Conservation (phyloP, 2,888 invertebrate species). For the Dendrolimus houi region DNA sequence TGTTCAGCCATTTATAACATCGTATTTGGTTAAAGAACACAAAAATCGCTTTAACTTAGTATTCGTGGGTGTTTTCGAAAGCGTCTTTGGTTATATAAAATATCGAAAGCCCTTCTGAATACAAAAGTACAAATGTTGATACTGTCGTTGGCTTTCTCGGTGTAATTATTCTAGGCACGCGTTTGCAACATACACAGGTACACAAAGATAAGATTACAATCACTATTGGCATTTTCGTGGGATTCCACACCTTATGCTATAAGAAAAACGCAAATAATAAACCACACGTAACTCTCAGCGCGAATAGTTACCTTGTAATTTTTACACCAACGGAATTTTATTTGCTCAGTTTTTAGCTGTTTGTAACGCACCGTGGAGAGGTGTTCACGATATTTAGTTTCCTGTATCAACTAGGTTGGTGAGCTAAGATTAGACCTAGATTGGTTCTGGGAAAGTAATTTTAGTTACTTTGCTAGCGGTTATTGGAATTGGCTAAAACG, state of each 20-base stretch:
- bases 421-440: too few relatives aligned
- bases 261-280: slow-evolving; percentile 8
- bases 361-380: too few relatives aligned
- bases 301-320: too few relatives aligned
- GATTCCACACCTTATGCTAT: slow-evolving; percentile 22
- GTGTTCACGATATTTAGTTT: too few relatives aligned
- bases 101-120: slow-evolving; percentile 40
- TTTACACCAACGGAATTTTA: too few relatives aligned
- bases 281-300: too few relatives aligned
- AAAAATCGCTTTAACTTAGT: background rate
- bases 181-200: slow-evolving; percentile 37
- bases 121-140: slow-evolving; percentile 20
- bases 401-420: too few relatives aligned
- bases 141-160: slow-evolving; percentile 50
- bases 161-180: slow-evolving; percentile 50
- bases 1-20: too few relatives aligned
- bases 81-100: slow-evolving; percentile 8
- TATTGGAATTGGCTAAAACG: too few relatives aligned
- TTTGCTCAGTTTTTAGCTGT: too few relatives aligned
- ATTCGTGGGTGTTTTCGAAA: slow-evolving; percentile 3
- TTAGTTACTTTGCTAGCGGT: too few relatives aligned
- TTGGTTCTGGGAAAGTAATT: too few relatives aligned
- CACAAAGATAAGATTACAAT: slow-evolving; percentile 30
- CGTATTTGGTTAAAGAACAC: background rate
- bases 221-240: slow-evolving; percentile 17